Conservation (phyloP, 1,140 invertebrate species). For the Drosophila ficusphila region DNA sequence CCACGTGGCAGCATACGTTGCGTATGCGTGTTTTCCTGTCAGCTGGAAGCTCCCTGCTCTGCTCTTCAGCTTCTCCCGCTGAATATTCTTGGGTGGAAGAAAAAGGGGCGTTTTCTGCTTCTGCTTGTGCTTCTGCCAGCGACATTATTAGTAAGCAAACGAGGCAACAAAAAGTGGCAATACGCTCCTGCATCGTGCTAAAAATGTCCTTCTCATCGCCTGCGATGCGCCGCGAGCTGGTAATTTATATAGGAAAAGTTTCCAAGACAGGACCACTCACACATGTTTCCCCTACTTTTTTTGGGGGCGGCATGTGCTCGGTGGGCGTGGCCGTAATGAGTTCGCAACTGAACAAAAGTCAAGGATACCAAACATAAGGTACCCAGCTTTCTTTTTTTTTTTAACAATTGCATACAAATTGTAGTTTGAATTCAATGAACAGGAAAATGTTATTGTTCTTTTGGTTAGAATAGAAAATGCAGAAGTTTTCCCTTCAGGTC, state of each 20-base stretch:
- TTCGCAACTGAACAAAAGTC: slow-evolving; percentile 12
- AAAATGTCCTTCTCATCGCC: slow-evolving; percentile 41
- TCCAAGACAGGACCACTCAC: slow-evolving; percentile 24
- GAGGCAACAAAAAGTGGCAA: slow-evolving; percentile 28
- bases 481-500: no score
- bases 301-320: slow-evolving; percentile 9
- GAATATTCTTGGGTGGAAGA: background rate
- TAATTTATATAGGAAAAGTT: slow-evolving; percentile 72
- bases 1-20: slow-evolving; percentile 57
- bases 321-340: slow-evolving; percentile 47
- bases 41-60: slow-evolving; percentile 13
- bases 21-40: slow-evolving; percentile 52
- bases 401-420: background rate
- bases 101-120: no score
- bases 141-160: slow-evolving; percentile 54
- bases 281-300: slow-evolving; percentile 33
- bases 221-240: slow-evolving; percentile 53
- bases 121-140: slow-evolving; percentile 7
- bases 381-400: background rate
- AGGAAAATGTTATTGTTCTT: no score
- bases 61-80: slow-evolving; percentile 6
- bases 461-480: no score
- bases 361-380: background rate
- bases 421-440: background rate
- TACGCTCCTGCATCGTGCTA: slow-evolving; percentile 24